Evolutionary conservation across 2,888 invertebrate species (phyloP), one percentile per base, ranked within the genome.

Genomic region (Lithophane semibrunnea): DNA sequence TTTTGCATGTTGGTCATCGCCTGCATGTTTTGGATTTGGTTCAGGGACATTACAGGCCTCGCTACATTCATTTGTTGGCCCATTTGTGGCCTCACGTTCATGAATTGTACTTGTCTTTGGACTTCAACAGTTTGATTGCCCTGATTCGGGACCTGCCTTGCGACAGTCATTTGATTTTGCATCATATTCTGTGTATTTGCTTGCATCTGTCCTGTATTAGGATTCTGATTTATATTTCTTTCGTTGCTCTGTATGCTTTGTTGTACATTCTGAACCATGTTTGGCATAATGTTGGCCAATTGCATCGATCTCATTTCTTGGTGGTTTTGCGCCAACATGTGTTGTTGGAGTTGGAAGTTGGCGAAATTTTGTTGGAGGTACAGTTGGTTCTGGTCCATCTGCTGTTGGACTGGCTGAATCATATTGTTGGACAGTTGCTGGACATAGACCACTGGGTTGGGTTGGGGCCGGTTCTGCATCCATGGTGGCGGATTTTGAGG

Each of bases 401-500:
- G 92, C 44, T 92, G 95, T 77, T 92, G 95, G 3, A 92, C 85
- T n/a, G 92, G 87, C 0, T 92, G 92, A 68, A 94, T 87, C 47
- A 93, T 92, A 61, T 94, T 94, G 90, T 92, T 94, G 87, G 93
- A 92, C 70, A 94, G 81, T 60, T 96, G 95, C 77, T 95, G 96
- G 49, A 96, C 93, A 87, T 96, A 96, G 42, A 95, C 91, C 10
- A 96, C 92, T 82, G 92, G 95, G 86, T 94, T 95, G 77, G 93
- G 94, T 2, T 92, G 85, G 0, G 76, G 74, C 68, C 94, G 88
- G 91, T 94, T 95, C 66, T 96, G 95, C 69, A 93, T 93, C 96
- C 96, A 96, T 91, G 96, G 96, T 64, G 96, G 96, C 18, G 94
- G 92, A 66, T 96, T 96, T 83, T 95, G 95, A 4, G 94, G 93